Percentiles rank a stretch among this genome's conserved stretches.
Conservation (phyloP, 2,888 invertebrate genomes). For the Calliphora vomitoria region DNA sequence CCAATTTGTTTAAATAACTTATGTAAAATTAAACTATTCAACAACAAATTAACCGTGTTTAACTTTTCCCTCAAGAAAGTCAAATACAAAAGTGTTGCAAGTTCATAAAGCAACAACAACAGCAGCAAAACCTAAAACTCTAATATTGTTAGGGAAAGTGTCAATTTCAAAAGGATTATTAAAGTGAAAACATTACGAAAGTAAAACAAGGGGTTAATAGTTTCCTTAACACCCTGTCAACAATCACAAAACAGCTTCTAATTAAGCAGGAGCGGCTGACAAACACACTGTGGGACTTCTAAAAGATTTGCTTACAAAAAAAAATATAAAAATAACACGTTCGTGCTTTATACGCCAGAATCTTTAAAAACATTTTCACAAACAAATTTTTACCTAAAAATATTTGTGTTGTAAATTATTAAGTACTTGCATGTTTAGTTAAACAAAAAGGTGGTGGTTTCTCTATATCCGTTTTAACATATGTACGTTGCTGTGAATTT, state of each 20-base stretch:
- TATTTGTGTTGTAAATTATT: conserved; percentile 10
- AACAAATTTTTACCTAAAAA: conserved; percentile 3
- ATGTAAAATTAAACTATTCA: not conserved
- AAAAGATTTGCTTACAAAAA: not conserved
- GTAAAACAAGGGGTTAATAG: conserved; percentile 39
- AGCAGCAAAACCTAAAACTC: not conserved
- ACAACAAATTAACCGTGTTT: conserved; percentile 4
- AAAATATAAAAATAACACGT: conserved; percentile 17
- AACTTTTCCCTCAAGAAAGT: not conserved
- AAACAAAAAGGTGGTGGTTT: conserved; percentile 36
- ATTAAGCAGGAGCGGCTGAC: conserved; percentile 16
- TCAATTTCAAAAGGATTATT: conserved; percentile 63
- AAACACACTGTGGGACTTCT: not conserved
- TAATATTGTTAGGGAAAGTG: conserved; percentile 52
- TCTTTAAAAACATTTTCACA: conserved; percentile 15
- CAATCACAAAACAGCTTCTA: not conserved
- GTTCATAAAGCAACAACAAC: not conserved
- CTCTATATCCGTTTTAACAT: not conserved
- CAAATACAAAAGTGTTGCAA: conserved; percentile 15
- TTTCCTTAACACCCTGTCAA: conserved; percentile 13
- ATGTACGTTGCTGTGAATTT: not conserved
- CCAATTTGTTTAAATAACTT: not conserved
- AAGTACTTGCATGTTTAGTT: not conserved
- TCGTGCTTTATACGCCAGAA: not conserved
- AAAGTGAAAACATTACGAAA: conserved; percentile 57